Percentiles rank a stretch among this genome's conserved stretches.
These are phyloP conservation scores for Thelaira solivaga DNA, from an alignment of 2,888 invertebrate genomes.

Conservation along the genomic window DNA sequence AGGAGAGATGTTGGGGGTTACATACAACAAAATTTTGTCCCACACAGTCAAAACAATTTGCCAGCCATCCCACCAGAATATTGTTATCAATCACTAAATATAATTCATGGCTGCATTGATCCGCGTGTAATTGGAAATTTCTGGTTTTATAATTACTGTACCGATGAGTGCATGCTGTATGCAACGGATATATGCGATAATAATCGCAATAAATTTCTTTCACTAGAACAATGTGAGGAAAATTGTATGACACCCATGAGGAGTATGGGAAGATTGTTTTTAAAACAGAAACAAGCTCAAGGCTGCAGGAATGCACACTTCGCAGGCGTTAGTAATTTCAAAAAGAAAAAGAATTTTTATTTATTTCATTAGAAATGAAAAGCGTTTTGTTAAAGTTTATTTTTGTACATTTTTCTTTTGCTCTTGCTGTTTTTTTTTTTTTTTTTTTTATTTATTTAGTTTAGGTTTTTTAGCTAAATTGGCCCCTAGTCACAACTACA, in stretches of 20 bases:
- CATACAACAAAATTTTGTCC: neutral
- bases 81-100: conserved; percentile 68
- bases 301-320: conserved; percentile 12
- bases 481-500: too few relatives aligned
- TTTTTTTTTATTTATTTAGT: too few relatives aligned
- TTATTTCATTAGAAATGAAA: neutral
- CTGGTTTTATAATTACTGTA: conserved; percentile 72
- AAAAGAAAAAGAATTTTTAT: conserved; percentile 26
- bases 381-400: too few relatives aligned
- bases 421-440: too few relatives aligned
- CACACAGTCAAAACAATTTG: neutral
- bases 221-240: conserved; percentile 67
- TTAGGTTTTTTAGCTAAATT: too few relatives aligned
- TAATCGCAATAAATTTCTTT: conserved; percentile 69
- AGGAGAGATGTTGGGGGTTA: neutral
- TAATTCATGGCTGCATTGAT: conserved; percentile 57
- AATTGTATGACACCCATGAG: conserved; percentile 62
- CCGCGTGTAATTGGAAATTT: conserved; percentile 74
- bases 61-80: conserved; percentile 34
- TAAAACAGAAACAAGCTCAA: conserved; percentile 27
- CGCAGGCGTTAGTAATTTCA: conserved; percentile 24
- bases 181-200: conserved; percentile 69
- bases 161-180: conserved; percentile 70
- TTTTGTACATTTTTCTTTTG: too few relatives aligned
- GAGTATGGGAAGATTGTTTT: conserved; percentile 2